Conservation (phyloP, 37 sponge, comb jelly and placozoan species). For the Geodia barretti region DNA sequence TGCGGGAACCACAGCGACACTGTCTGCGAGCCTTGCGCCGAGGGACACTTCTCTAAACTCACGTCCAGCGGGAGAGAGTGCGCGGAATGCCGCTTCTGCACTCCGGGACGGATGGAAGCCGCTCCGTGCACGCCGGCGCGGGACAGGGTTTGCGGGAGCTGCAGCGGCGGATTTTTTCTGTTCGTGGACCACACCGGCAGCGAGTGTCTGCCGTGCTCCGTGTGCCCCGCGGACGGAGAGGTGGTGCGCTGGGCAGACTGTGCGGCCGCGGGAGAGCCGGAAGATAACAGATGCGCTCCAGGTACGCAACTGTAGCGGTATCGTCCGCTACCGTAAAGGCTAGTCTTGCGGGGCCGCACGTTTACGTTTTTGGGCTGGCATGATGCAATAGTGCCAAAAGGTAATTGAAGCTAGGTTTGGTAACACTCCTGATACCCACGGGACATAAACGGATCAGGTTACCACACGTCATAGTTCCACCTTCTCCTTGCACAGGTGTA, state of each 20-base stretch:
- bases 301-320: slow-evolving; percentile 1
- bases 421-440: too few species aligned
- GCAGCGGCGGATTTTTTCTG: not conserved
- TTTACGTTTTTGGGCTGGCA: too few species aligned
- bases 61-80: not conserved
- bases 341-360: not conserved
- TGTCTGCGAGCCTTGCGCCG: not conserved
- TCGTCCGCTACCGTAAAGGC: not conserved
- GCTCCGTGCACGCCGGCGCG: not conserved
- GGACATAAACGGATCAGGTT: too few species aligned
- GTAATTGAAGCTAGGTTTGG: too few species aligned
- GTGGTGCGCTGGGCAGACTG: slow-evolving; percentile 14
- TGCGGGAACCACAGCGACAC: not conserved
- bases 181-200: not conserved
- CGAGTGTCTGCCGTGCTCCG: not conserved
- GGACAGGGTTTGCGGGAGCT: not conserved
- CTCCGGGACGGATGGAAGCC: not conserved
- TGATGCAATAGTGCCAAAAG: too few species aligned
- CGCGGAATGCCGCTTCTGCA: not conserved
- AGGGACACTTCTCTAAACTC: not conserved
- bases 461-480: not conserved
- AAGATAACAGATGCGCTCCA: slow-evolving; percentile 6
- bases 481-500: not conserved
- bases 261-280: not conserved
- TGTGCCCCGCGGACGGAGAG: not conserved